Evolutionary conservation across 2,113 vertebrate genomes (phyloP).

Genomic region (Chinchilla lanigera): DNA sequence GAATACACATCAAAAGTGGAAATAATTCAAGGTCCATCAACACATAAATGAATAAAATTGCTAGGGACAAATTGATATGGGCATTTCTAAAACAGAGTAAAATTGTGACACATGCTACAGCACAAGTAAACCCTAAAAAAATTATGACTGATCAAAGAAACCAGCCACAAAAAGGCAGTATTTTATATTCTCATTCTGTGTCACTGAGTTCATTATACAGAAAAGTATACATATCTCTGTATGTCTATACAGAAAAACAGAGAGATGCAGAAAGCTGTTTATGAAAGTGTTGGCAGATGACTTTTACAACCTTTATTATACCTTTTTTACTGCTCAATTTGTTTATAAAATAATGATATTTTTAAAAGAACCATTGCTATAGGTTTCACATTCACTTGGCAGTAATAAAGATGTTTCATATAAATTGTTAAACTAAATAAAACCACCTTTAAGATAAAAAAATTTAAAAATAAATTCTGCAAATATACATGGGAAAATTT

Average conservation of each 20-base stretch:
- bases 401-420: not conserved
- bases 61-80: not conserved
- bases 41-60: not conserved
- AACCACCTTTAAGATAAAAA: not conserved
- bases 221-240: not conserved
- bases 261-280: not conserved
- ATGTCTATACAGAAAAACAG: not conserved
- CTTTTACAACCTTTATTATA: not conserved
- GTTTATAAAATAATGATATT: not conserved
- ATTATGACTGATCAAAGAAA: not conserved
- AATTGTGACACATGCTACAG: not conserved
- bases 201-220: not conserved
- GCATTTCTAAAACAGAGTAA: not conserved
- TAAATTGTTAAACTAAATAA: not conserved
- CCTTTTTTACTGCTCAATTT: not conserved
- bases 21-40: not conserved
- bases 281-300: not conserved
- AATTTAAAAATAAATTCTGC: not conserved
- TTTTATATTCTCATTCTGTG: not conserved
- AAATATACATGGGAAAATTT: slow-evolving; percentile 13
- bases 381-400: not conserved
- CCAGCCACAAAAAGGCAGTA: not conserved
- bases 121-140: not conserved
- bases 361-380: not conserved
- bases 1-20: not conserved